A percentile compares a stretch with the other conserved stretches of the same genome.
phyloP scores from a whole-genome alignment of 2,113 vertebrate species.

The Zosterops pallidus region DNA sequence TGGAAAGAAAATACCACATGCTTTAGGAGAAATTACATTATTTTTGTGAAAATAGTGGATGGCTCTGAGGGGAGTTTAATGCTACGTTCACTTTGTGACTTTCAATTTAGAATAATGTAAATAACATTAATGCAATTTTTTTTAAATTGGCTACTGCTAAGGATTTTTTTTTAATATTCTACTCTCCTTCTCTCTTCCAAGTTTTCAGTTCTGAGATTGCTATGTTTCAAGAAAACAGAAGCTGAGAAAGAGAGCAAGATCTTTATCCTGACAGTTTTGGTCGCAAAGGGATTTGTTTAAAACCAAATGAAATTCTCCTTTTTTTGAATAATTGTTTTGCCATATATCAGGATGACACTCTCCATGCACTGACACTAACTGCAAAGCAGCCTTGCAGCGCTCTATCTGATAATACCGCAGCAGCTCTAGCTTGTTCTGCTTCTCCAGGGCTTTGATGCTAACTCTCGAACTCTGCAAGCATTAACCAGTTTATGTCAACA shows the following conservation, averaged over 20 bases:
- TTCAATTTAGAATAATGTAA: background rate
- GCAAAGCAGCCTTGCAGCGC: background rate
- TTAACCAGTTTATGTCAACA: background rate
- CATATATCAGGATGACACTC: background rate
- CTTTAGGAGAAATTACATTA: background rate
- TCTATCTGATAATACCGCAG: background rate
- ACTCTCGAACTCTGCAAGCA: background rate
- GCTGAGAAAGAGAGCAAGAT: background rate
- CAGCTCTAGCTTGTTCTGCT: background rate
- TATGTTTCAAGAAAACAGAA: background rate
- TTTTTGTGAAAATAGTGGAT: background rate
- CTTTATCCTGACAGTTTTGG: background rate
- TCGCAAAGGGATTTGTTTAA: background rate
- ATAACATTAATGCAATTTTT: background rate
- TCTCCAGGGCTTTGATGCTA: background rate
- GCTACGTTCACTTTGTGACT: background rate
- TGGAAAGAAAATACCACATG: background rate
- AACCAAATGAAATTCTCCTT: background rate
- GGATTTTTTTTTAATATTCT: background rate
- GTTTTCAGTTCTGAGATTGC: background rate
- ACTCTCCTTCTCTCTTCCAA: rapidly evolving
- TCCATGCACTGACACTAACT: background rate
- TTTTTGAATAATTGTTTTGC: background rate
- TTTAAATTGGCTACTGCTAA: background rate
- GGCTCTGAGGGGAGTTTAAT: background rate